These are phyloP conservation scores for Sapajus apella DNA, from an alignment of 2,113 vertebrate species.

Conservation along the genomic window DNA sequence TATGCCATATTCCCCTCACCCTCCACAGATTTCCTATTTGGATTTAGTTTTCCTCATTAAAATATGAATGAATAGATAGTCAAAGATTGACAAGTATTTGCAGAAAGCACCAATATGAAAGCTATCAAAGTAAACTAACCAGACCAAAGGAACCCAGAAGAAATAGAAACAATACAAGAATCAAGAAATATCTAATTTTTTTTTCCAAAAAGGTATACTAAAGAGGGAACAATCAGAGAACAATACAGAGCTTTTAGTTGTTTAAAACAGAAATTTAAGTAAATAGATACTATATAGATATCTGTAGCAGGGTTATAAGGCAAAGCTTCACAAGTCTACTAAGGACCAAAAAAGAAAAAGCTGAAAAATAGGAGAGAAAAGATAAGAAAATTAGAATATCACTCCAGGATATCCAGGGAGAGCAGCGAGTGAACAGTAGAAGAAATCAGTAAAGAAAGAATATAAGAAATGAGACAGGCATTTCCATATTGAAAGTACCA, in stretches of 20 bases:
- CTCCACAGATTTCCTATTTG: background rate
- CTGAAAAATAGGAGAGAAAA: background rate
- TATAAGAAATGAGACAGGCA: background rate
- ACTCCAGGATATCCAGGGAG: background rate
- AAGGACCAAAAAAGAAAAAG: background rate
- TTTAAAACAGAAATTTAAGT: background rate
- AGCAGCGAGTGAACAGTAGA: background rate
- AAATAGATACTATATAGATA: background rate
- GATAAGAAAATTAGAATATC: background rate
- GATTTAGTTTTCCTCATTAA: constrained; percentile 3
- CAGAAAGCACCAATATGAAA: background rate
- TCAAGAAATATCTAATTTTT: background rate
- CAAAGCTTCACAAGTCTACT: background rate
- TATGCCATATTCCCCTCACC: background rate
- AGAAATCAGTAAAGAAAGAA: background rate
- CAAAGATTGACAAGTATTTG: background rate
- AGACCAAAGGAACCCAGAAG: background rate
- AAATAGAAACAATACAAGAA: background rate
- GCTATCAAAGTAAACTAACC: background rate
- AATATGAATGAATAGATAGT: background rate
- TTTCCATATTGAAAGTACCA: background rate
- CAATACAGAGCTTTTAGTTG: background rate
- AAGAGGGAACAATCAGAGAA: background rate
- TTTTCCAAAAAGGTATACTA: background rate
- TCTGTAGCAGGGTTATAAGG: background rate